These are phyloP conservation scores for Poliocrania exsul DNA, from an alignment of 2,797 vertebrate species.

Conservation along the genomic window DNA sequence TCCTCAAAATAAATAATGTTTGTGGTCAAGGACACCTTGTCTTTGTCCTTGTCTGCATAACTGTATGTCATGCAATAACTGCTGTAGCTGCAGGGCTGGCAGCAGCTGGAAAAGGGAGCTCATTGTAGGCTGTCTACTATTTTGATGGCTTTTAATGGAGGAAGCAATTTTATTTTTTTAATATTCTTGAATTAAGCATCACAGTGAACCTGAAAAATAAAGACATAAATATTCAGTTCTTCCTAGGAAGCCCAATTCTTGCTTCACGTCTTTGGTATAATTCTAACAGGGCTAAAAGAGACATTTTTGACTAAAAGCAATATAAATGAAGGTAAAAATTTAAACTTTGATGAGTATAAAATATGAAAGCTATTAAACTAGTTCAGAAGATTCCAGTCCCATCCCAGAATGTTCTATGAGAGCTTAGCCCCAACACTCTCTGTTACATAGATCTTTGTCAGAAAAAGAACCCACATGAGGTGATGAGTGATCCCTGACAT, in stretches of 20 bases:
- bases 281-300: neutral
- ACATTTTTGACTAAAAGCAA: neutral
- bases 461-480: neutral
- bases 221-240: neutral
- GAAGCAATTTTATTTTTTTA: neutral
- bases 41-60: neutral
- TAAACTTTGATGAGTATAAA: conserved; percentile 15
- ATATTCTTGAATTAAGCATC: neutral
- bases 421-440: neutral
- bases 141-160: neutral
- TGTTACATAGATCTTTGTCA: neutral
- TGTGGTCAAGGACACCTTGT: neutral
- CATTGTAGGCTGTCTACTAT: neutral
- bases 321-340: neutral
- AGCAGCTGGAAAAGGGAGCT: neutral
- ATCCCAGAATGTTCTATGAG: neutral
- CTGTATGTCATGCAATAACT: neutral
- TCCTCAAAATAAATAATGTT: neutral
- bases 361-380: neutral
- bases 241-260: neutral
- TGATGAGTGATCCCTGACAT: neutral
- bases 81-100: neutral
- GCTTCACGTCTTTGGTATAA: neutral
- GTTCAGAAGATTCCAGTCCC: neutral
- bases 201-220: neutral